phyloP scores from a whole-genome alignment of 2,797 vertebrate genomes.

The Hydrolagus colliei region DNA sequence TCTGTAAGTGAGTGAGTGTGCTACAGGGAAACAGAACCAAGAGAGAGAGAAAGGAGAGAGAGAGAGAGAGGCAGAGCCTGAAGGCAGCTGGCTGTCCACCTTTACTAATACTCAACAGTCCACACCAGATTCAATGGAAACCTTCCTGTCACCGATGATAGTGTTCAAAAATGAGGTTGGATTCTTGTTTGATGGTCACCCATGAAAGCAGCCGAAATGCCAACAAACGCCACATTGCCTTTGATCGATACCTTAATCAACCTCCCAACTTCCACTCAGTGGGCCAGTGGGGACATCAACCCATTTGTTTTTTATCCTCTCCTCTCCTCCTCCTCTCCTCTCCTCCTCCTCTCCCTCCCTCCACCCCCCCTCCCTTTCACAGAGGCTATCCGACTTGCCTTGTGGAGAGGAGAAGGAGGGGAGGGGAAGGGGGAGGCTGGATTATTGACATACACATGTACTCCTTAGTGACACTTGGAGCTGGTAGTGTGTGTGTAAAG shows the following conservation, averaged over 20 bases:
- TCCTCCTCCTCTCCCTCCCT: not conserved
- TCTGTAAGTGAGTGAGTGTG: not conserved
- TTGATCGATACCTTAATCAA: constrained; percentile 30
- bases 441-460: constrained; percentile 31
- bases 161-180: constrained; percentile 22
- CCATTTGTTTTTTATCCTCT: not conserved
- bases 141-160: constrained; percentile 23
- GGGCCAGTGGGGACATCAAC: constrained; percentile 15
- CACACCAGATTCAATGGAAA: constrained; percentile 12
- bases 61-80: constrained; percentile 12
- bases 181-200: constrained; percentile 26
- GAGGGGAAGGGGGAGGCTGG: not conserved
- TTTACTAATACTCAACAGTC: constrained; percentile 19
- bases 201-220: constrained; percentile 27
- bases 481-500: not conserved
- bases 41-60: not conserved
- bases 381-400: constrained; percentile 30
- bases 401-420: not conserved
- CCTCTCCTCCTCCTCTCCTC: not conserved
- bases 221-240: constrained; percentile 28
- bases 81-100: constrained; percentile 22
- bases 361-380: constrained; percentile 13
- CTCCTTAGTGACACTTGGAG: constrained; percentile 32
- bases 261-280: constrained; percentile 26
- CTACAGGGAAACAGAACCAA: constrained; percentile 4